Percentiles rank a stretch among this genome's conserved stretches.
Evolutionary conservation across 2,797 vertebrate genomes (phyloP).

Genomic region (Todus mexicanus): DNA sequence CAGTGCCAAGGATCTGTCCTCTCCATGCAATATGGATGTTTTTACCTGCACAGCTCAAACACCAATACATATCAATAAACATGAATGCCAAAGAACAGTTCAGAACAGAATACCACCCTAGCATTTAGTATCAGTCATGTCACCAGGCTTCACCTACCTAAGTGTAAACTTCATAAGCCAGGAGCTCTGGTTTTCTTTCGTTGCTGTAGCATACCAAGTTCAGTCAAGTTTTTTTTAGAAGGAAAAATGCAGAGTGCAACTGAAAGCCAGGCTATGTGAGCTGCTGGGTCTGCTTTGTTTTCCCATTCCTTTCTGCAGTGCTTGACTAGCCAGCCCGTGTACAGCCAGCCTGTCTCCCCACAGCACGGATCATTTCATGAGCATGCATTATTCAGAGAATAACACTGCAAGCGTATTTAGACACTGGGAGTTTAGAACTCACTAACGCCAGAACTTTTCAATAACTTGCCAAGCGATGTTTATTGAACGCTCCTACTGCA

Average conservation of each 20-base stretch:
- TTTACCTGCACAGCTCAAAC: not conserved
- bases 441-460: not conserved
- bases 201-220: not conserved
- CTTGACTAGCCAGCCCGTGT: not conserved
- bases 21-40: not conserved
- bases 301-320: not conserved
- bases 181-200: not conserved
- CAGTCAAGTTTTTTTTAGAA: not conserved
- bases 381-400: not conserved
- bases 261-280: not conserved
- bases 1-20: not conserved
- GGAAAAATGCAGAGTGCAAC: not conserved
- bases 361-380: not conserved
- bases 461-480: not conserved
- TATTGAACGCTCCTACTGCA: not conserved
- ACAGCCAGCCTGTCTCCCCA: not conserved
- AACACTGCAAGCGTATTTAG: not conserved
- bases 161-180: not conserved
- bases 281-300: not conserved
- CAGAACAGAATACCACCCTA: not conserved
- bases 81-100: not conserved
- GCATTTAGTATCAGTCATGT: not conserved
- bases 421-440: not conserved
- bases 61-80: not conserved
- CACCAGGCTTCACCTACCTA: not conserved